Evolutionary conservation across 35 echinoderm and acorn worm species (phyloP).

Genomic region (Stichopus chloronotus): DNA sequence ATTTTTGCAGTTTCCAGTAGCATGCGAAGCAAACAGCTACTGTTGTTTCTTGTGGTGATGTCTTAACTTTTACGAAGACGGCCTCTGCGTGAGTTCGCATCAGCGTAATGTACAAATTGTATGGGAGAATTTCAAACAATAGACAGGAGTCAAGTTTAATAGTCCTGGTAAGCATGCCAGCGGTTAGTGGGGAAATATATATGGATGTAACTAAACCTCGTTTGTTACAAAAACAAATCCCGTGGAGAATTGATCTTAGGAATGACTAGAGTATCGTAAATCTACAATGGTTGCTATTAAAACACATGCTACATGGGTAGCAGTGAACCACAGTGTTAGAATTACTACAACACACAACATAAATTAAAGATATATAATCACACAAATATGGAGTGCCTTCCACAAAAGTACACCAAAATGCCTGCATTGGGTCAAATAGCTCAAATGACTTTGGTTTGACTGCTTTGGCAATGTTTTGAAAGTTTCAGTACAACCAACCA

Average conservation of each 20-base stretch:
- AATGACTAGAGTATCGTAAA: background rate
- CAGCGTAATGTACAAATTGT: background rate
- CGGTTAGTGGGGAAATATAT: background rate
- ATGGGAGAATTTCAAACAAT: background rate
- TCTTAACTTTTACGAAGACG: background rate
- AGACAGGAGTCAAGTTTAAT: background rate
- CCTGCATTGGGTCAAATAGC: background rate
- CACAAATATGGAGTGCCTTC: background rate
- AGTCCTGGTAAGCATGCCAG: background rate
- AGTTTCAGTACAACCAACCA: background rate
- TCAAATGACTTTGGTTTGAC: background rate
- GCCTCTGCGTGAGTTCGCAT: background rate
- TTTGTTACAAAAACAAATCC: background rate
- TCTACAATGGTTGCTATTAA: no score
- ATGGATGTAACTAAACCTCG: slow-evolving; percentile 4
- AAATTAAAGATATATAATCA: no score
- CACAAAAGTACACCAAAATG: background rate
- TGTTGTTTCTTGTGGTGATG: background rate
- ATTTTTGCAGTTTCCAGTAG: background rate
- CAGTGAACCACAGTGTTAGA: no score
- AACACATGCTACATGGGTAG: no score
- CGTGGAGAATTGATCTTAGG: background rate
- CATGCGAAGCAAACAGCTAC: background rate
- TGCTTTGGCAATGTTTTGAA: background rate
- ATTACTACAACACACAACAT: no score